Conservation (phyloP, 2,888 invertebrate genomes). For the Calameuta idolon region DNA sequence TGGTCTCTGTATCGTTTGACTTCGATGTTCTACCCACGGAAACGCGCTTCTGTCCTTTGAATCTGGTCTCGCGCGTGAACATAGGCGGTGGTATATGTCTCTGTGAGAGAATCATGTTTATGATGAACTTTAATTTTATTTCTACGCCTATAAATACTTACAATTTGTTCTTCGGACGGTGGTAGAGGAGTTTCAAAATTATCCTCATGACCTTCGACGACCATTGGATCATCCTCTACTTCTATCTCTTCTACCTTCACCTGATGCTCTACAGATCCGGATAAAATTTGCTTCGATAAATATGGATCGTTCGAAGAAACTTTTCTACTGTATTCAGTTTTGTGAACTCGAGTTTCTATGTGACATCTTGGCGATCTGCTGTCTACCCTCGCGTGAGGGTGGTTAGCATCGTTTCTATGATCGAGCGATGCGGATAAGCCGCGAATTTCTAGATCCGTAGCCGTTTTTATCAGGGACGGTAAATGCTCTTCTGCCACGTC, state of each 20-base stretch:
- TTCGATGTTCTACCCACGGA: slow-evolving; percentile 59
- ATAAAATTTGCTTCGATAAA: slow-evolving; percentile 46
- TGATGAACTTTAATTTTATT: background rate
- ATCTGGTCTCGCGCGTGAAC: slow-evolving; percentile 66
- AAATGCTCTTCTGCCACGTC: slow-evolving; percentile 75
- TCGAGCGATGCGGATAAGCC: slow-evolving; percentile 72
- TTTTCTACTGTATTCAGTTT: slow-evolving; percentile 50
- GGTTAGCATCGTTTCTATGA: slow-evolving; percentile 72
- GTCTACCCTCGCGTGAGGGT: slow-evolving; percentile 69
- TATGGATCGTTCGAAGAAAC: slow-evolving; percentile 40
- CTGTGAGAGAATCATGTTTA: slow-evolving; percentile 27
- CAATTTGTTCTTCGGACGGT: slow-evolving; percentile 38
- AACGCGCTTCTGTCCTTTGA: slow-evolving; percentile 67
- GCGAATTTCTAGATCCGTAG: slow-evolving; percentile 76
- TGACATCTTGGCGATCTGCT: slow-evolving; percentile 49
- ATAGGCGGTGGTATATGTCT: slow-evolving; percentile 55
- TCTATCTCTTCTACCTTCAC: slow-evolving; percentile 61
- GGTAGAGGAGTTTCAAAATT: slow-evolving; percentile 47
- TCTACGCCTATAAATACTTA: slow-evolving; percentile 23
- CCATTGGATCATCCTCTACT: slow-evolving; percentile 62
- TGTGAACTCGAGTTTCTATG: slow-evolving; percentile 50
- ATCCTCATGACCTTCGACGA: slow-evolving; percentile 57
- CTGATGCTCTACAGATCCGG: slow-evolving; percentile 45
- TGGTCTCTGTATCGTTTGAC: slow-evolving; percentile 20
- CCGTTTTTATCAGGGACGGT: slow-evolving; percentile 75